Conservation (phyloP, 2,888 invertebrate species). For the Synergus japonicus region DNA sequence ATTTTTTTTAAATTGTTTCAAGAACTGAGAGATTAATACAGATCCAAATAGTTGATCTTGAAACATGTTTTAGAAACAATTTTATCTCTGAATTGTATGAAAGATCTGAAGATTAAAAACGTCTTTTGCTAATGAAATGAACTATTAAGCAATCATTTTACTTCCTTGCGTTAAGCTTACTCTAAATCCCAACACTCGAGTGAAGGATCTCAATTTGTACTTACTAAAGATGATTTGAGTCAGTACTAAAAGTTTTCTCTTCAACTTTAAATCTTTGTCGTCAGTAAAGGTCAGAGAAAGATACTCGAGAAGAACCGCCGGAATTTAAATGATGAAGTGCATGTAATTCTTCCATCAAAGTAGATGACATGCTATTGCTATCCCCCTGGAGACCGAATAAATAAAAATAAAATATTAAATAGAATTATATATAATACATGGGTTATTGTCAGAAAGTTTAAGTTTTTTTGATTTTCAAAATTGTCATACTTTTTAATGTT, state of each 20-base stretch:
- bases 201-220: not conserved
- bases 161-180: not conserved
- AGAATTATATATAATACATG: too few species aligned
- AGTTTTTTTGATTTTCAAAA: not conserved
- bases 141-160: not conserved
- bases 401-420: too few species aligned
- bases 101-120: not conserved
- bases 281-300: conserved; percentile 77
- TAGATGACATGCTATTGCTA: conserved; percentile 78
- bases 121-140: not conserved
- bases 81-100: not conserved
- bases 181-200: not conserved
- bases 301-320: conserved; percentile 75
- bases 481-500: not conserved
- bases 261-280: conserved; percentile 65
- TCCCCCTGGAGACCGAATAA: conserved; percentile 75
- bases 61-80: too few species aligned
- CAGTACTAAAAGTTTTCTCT: conserved; percentile 54
- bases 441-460: conserved; percentile 47
- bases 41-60: too few species aligned
- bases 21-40: not conserved
- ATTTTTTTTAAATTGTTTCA: not conserved
- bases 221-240: conserved; percentile 33
- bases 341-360: conserved; percentile 79
- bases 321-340: conserved; percentile 79